A percentile compares a stretch with the other conserved stretches of the same genome.
These are phyloP conservation scores for Limonius californicus DNA, from an alignment of 1,140 invertebrate species.

Conservation along the genomic window DNA sequence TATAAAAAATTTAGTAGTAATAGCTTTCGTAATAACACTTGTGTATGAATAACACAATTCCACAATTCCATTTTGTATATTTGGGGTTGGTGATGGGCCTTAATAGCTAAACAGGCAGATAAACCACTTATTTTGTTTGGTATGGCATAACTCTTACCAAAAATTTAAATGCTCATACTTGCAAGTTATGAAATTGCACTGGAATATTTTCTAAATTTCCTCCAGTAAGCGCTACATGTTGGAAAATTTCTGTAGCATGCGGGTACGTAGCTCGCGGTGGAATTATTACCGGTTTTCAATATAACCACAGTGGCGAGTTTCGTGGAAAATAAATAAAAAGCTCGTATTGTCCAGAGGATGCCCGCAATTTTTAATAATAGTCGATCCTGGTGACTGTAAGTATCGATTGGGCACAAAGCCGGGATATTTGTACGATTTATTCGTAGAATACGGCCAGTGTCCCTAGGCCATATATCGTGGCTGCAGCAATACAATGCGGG, in stretches of 20 bases:
- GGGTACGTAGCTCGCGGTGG: conserved; percentile 1
- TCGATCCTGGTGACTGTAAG: conserved; percentile 27
- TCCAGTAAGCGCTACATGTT: not conserved
- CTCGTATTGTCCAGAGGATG: conserved; percentile 25
- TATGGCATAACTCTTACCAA: not conserved
- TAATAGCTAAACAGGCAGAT: too few species aligned
- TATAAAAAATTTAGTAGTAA: too few species aligned
- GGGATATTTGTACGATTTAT: conserved; percentile 35
- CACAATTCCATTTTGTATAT: not conserved
- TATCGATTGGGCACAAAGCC: conserved; percentile 32
- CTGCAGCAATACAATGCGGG: conserved; percentile 22
- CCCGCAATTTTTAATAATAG: conserved; percentile 34
- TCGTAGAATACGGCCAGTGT: conserved; percentile 32
- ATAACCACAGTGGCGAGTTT: conserved; percentile 5
- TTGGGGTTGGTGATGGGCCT: too few species aligned
- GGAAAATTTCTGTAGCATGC: not conserved
- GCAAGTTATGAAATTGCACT: not conserved
- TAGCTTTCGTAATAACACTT: too few species aligned
- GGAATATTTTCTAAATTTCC: not conserved
- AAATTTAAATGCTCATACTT: not conserved
- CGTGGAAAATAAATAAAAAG: conserved; percentile 21
- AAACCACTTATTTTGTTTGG: too few species aligned
- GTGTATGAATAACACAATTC: not conserved
- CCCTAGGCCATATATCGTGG: conserved; percentile 31
- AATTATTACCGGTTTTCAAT: conserved; percentile 12